Percentiles rank a stretch among this genome's conserved stretches.
phyloP scores from a whole-genome alignment of 1,140 invertebrate genomes.

The Lucilia sericata region DNA sequence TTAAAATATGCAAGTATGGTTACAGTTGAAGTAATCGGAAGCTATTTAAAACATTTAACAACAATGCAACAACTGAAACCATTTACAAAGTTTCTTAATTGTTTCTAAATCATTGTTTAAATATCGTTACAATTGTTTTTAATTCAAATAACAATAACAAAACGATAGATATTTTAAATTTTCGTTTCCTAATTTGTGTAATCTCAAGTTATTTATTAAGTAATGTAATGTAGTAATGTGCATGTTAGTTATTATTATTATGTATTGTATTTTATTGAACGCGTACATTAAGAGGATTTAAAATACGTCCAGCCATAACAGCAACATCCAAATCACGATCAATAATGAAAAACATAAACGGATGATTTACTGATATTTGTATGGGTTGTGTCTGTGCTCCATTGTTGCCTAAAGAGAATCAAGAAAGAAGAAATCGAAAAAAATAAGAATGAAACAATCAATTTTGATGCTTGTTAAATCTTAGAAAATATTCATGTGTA shows the following conservation, averaged over 20 bases:
- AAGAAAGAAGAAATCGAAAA: slow-evolving; percentile 46
- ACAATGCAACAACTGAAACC: neutral
- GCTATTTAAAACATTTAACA: neutral
- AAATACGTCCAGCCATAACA: slow-evolving; percentile 82
- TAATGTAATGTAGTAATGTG: neutral
- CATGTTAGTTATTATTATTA: neutral
- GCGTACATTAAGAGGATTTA: slow-evolving; percentile 83
- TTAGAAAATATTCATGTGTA: neutral
- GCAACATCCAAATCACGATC: slow-evolving; percentile 81
- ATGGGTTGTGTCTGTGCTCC: slow-evolving; percentile 70
- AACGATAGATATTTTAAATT: neutral
- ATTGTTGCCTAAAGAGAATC: slow-evolving; percentile 59
- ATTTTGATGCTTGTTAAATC: neutral
- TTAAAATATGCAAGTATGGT: too few relatives aligned
- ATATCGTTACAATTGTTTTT: neutral
- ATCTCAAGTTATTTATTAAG: neutral
- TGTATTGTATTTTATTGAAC: slow-evolving; percentile 70
- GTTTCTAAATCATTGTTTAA: neutral
- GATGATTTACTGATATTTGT: slow-evolving; percentile 80
- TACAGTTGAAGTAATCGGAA: too few relatives aligned
- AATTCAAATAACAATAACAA: neutral
- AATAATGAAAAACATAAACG: slow-evolving; percentile 86
- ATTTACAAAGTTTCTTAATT: neutral
- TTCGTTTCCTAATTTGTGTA: neutral
- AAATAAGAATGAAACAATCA: slow-evolving; percentile 11